These are phyloP conservation scores for Genyomyrus donnyi DNA, from an alignment of 2,113 vertebrate species.

Conservation along the genomic window DNA sequence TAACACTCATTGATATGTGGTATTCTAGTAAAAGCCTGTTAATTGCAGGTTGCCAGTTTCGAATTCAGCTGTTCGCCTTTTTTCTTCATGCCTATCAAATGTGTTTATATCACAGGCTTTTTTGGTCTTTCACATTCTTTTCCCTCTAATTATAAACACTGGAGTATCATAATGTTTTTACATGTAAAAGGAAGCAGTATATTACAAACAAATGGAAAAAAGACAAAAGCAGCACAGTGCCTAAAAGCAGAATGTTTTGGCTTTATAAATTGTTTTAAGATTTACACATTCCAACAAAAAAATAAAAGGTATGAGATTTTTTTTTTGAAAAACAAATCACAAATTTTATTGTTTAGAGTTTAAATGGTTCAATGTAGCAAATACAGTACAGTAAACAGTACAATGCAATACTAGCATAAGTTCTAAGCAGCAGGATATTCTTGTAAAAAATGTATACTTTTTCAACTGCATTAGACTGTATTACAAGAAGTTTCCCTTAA, in stretches of 20 bases:
- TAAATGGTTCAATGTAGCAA: neutral
- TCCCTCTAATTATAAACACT: neutral
- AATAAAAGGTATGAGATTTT: neutral
- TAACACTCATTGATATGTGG: neutral
- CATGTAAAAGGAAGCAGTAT: neutral
- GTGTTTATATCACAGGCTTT: neutral
- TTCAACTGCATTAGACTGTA: conserved; percentile 47
- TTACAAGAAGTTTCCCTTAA: conserved; percentile 59
- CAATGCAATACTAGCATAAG: conserved; percentile 21
- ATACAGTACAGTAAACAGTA: neutral
- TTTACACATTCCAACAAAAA: neutral
- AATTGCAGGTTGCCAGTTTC: neutral
- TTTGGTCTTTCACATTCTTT: neutral
- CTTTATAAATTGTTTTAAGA: neutral
- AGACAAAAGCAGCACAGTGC: neutral
- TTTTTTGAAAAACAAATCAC: neutral
- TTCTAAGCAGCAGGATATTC: conserved; percentile 8
- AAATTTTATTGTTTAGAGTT: neutral
- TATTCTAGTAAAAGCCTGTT: neutral
- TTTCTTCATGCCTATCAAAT: conserved; percentile 6
- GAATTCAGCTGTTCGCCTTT: neutral
- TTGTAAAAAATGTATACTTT: neutral
- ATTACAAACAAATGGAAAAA: neutral
- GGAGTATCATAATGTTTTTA: neutral
- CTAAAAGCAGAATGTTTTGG: neutral